phyloP scores from a whole-genome alignment of 2,113 vertebrate species.

The Sylvietta virens region DNA sequence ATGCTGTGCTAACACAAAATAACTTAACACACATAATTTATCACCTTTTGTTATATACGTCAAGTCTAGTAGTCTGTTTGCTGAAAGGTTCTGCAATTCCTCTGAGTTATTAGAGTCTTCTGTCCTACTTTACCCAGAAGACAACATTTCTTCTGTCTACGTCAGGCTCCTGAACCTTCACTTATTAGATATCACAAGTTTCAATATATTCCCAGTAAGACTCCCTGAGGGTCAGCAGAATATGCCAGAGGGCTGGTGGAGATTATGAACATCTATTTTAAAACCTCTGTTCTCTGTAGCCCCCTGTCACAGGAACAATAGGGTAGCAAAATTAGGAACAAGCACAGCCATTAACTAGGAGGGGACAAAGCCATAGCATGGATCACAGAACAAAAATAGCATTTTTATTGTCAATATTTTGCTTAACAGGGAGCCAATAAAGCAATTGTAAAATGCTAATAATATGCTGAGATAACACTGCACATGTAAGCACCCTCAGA shows the following conservation, averaged over 20 bases:
- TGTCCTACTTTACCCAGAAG: constrained; percentile 44
- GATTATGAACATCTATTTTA: constrained; percentile 70
- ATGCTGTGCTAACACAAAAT: background rate
- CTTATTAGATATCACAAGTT: constrained; percentile 64
- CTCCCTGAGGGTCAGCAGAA: constrained; percentile 65
- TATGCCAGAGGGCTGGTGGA: constrained; percentile 62
- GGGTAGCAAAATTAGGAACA: constrained; percentile 55
- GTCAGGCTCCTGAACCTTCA: constrained; percentile 53
- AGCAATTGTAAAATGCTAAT: constrained; percentile 43
- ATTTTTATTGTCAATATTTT: constrained; percentile 72
- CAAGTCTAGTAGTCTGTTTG: constrained; percentile 28
- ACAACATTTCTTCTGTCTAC: constrained; percentile 34
- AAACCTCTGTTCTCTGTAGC: constrained; percentile 34
- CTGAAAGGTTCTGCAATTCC: constrained; percentile 39
- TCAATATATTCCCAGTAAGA: constrained; percentile 60
- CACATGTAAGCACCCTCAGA: background rate
- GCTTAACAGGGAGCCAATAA: constrained; percentile 70
- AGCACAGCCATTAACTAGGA: constrained; percentile 34
- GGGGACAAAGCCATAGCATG: constrained; percentile 23
- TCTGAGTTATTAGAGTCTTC: constrained; percentile 48
- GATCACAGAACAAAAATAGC: constrained; percentile 60
- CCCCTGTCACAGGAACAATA: constrained; percentile 65
- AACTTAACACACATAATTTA: constrained; percentile 23
- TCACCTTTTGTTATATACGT: constrained; percentile 30
- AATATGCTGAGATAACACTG: constrained; percentile 27